phyloP scores from a whole-genome alignment of 2,888 invertebrate species.

The Sipunculus nudus region DNA sequence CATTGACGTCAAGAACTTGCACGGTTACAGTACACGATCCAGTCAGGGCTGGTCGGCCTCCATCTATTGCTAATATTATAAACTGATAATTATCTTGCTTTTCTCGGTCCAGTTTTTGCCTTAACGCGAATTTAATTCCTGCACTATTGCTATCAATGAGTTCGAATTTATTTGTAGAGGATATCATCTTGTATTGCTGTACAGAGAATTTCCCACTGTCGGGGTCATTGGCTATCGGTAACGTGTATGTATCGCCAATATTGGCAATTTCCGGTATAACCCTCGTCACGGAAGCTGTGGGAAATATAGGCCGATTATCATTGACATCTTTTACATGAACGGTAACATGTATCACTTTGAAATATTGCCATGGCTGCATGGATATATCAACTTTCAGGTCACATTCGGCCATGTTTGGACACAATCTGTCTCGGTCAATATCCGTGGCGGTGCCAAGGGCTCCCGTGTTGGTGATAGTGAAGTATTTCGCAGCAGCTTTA shows the following conservation, averaged over 20 bases:
- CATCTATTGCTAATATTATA: constrained; percentile 33
- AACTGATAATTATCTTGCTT: constrained; percentile 23
- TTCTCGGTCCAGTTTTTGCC: constrained; percentile 36
- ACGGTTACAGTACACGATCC: constrained; percentile 33
- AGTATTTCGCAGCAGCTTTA: too few species aligned
- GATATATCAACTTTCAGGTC: constrained; percentile 27
- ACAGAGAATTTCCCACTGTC: constrained; percentile 32
- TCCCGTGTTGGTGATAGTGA: constrained; percentile 29
- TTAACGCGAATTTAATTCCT: constrained; percentile 35
- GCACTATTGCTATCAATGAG: constrained; percentile 16
- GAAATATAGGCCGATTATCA: constrained; percentile 38
- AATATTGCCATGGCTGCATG: constrained; percentile 25
- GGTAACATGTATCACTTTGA: constrained; percentile 24
- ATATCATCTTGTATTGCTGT: constrained; percentile 28
- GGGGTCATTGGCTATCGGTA: constrained; percentile 35
- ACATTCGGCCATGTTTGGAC: constrained; percentile 21
- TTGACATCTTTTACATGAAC: constrained; percentile 34
- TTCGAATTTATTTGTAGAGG: constrained; percentile 21
- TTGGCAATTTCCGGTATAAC: constrained; percentile 36
- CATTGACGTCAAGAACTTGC: constrained; percentile 39
- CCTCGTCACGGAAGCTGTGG: too few species aligned
- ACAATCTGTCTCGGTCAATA: constrained; percentile 39
- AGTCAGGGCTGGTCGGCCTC: constrained; percentile 22
- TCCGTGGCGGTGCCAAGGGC: constrained; percentile 27
- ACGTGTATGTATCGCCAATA: constrained; percentile 22